Base-by-base conservation (phyloP, 2,113 vertebrate genomes). In the Pedionomus torquatus region DNA sequence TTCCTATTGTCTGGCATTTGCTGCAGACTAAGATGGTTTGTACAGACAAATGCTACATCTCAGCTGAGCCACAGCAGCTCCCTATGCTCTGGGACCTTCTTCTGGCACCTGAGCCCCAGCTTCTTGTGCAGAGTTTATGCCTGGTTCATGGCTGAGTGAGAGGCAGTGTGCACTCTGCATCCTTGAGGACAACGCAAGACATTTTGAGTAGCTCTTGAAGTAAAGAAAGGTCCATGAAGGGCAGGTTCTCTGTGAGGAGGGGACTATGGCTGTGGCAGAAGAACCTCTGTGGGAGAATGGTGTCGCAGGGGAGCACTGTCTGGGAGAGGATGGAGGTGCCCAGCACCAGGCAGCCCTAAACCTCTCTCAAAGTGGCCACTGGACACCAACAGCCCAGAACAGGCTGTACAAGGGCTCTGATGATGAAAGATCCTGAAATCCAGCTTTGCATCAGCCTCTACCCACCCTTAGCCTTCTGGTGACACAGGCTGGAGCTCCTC, bases 161-260 rank as follows among this genome's bases (percentile, higher is more conserved):
- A 46, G 37, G 24, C 17, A 26, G 19, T 0, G 0, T 24, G 13
- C 4, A 5, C 33, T 48, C 26, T 72, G 39, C 44, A 30, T 31
- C 65, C 48, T 19, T 55, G 52, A 87, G 77, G 60, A 33, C 18
- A 66, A 17, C 0, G 3, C 13, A 44, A 33, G 13, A 24, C 1
- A 7, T 52, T 83, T 46, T 57, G 54, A 74, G 21, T 13, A 77
- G 20, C 25, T 79, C 35, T 66, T 60, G 37, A 30, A 58, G 58
- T 43, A 52, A 71, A 86, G 41, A 54, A 61, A 71, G 12, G 18
- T 10, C 41, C 61, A 13, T 30, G 52, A 58, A 81, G 25, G 58
- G 30, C 30, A 35, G 31, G 14, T 3, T 66, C 1, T 72, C 39
- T 48, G 8, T 37, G 49, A 19, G 7, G 2, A 2, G 5, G 7